Evolutionary conservation across 1,140 invertebrate genomes (phyloP).

Genomic region (Listronotus oregonensis): DNA sequence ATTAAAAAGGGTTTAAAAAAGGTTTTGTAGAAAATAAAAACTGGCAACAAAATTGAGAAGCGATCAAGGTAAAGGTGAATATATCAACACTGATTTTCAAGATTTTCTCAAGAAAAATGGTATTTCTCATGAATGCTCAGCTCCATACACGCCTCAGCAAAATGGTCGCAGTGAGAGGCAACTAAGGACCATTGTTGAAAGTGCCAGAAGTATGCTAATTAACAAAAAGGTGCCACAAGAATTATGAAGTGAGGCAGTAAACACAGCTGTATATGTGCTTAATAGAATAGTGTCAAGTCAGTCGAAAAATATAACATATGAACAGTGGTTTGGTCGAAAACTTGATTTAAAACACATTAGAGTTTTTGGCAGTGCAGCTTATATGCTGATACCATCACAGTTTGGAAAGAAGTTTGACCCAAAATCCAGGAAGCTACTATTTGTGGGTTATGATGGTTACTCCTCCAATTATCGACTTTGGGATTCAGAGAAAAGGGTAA

Average conservation of each 20-base stretch:
- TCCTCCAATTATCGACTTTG: no score
- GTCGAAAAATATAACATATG: no score
- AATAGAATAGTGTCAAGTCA: slow-evolving; percentile 41
- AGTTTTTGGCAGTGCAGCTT: no score
- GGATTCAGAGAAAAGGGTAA: no score
- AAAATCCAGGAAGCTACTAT: no score
- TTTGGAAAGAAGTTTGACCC: no score
- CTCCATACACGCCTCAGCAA: slow-evolving; percentile 53
- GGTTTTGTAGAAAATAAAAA: slow-evolving; percentile 22
- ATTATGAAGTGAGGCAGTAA: slow-evolving; percentile 59
- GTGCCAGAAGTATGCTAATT: slow-evolving; percentile 57
- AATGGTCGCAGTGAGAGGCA: slow-evolving; percentile 55
- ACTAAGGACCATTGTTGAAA: slow-evolving; percentile 56
- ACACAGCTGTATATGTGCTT: slow-evolving; percentile 50
- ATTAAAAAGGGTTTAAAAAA: slow-evolving; percentile 16
- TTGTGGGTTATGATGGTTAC: no score
- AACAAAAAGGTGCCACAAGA: slow-evolving; percentile 49
- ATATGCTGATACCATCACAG: no score
- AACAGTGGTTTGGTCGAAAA: no score
- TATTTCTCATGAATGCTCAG: slow-evolving; percentile 42
- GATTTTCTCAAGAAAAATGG: slow-evolving; percentile 36
- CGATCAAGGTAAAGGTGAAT: slow-evolving; percentile 43
- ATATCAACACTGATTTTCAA: slow-evolving; percentile 37
- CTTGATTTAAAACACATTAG: no score
- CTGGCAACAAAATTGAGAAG: slow-evolving; percentile 45